A percentile compares a stretch with the other conserved stretches of the same genome.
phyloP scores from a whole-genome alignment of 2,113 vertebrate species.

The Albula glossodonta region DNA sequence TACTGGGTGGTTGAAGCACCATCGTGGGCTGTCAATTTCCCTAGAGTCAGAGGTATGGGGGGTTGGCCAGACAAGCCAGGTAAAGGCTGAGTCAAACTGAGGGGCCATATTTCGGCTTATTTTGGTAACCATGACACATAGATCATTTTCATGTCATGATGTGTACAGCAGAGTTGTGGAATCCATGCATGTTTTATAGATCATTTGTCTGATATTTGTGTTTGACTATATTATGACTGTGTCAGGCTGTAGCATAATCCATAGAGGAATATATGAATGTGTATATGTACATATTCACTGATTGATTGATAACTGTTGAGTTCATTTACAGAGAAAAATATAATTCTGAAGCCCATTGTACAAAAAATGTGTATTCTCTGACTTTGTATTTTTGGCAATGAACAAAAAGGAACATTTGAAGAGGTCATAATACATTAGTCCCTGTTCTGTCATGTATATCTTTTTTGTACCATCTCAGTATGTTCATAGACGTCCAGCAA shows the following conservation, averaged over 20 bases:
- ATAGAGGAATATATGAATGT: no score
- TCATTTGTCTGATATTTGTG: neutral
- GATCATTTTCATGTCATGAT: neutral
- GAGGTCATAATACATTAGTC: no score
- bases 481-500: neutral
- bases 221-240: neutral
- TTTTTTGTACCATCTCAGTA: neutral
- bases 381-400: neutral
- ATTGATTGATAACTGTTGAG: neutral
- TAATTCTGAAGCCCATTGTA: neutral
- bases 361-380: neutral
- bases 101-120: neutral
- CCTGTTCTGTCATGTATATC: neutral
- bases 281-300: no score
- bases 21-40: slow-evolving; percentile 19
- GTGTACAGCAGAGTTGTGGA: neutral
- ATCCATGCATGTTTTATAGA: neutral
- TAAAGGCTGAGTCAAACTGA: neutral
- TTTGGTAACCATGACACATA: neutral
- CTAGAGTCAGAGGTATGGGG: neutral
- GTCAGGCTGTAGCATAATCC: neutral
- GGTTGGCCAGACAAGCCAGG: neutral
- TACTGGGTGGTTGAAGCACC: slow-evolving; percentile 5
- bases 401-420: no score
- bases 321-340: neutral